phyloP scores from a whole-genome alignment of 2,888 invertebrate species.

The Melanotus villosus region DNA sequence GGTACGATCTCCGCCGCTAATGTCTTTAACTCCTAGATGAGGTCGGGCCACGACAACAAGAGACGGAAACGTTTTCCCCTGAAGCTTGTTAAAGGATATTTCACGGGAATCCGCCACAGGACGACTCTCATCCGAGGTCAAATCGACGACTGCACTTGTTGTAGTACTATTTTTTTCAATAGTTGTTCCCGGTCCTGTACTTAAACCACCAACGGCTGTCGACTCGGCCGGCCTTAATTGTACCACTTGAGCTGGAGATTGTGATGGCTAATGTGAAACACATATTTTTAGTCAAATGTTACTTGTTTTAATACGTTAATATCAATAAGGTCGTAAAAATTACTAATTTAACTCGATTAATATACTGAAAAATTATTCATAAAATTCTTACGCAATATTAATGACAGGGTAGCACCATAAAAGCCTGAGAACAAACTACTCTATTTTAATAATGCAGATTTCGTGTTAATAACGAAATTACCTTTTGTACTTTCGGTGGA shows the following conservation, averaged over 20 bases:
- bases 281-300: neutral
- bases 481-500: constrained; percentile 16
- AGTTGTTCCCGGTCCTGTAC: constrained; percentile 58
- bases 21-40: constrained; percentile 80
- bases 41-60: constrained; percentile 88
- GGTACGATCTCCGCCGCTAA: constrained; percentile 72
- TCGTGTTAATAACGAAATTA: too few species aligned
- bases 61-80: constrained; percentile 89
- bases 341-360: too few species aligned
- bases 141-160: constrained; percentile 72
- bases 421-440: too few species aligned
- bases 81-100: constrained; percentile 83
- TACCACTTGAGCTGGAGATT: constrained; percentile 1
- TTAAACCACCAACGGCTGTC: constrained; percentile 80
- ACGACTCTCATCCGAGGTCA: constrained; percentile 75
- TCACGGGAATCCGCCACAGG: constrained; percentile 80
- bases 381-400: too few species aligned
- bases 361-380: too few species aligned
- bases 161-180: constrained; percentile 47
- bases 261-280: constrained; percentile 7
- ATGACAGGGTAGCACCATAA: too few species aligned
- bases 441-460: too few species aligned
- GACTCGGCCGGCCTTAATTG: constrained; percentile 78
- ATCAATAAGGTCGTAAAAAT: too few species aligned
- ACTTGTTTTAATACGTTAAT: neutral